Evolutionary conservation across 2,113 vertebrate species (phyloP).

Genomic region (Oxygymnocypris stewartii): DNA sequence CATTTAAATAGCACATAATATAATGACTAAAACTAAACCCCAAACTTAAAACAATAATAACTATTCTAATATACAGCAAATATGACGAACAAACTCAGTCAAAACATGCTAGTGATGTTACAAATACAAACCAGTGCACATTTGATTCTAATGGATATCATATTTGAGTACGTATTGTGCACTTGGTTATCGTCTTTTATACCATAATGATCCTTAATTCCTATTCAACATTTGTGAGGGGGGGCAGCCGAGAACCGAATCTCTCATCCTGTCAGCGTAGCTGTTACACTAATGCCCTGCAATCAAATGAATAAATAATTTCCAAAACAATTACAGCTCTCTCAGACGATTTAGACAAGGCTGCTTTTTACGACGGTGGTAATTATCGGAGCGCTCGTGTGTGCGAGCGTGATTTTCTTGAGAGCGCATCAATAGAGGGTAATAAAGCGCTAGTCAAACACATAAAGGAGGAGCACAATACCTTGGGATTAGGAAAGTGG

Average conservation of each 20-base stretch:
- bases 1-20: no score
- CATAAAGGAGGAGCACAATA: slow-evolving; percentile 7
- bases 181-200: background rate
- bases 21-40: background rate
- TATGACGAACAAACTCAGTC: background rate
- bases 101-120: background rate
- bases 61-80: no score
- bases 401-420: background rate
- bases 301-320: slow-evolving; percentile 52
- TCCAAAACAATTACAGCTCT: slow-evolving; percentile 63
- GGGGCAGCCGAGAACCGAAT: slow-evolving; percentile 4
- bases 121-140: background rate
- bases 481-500: slow-evolving; percentile 29
- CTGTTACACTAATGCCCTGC: slow-evolving; percentile 57
- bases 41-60: no score
- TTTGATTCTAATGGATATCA: background rate
- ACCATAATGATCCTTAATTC: slow-evolving; percentile 29
- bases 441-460: slow-evolving; percentile 30
- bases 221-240: slow-evolving; percentile 8
- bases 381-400: slow-evolving; percentile 57
- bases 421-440: background rate
- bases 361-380: slow-evolving; percentile 53
- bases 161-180: background rate
- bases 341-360: slow-evolving; percentile 59
- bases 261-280: slow-evolving; percentile 57